A percentile compares a stretch with the other conserved stretches of the same genome.
Conservation (phyloP, 2,797 vertebrate genomes). For the Parauchenoglanis punctatus region DNA sequence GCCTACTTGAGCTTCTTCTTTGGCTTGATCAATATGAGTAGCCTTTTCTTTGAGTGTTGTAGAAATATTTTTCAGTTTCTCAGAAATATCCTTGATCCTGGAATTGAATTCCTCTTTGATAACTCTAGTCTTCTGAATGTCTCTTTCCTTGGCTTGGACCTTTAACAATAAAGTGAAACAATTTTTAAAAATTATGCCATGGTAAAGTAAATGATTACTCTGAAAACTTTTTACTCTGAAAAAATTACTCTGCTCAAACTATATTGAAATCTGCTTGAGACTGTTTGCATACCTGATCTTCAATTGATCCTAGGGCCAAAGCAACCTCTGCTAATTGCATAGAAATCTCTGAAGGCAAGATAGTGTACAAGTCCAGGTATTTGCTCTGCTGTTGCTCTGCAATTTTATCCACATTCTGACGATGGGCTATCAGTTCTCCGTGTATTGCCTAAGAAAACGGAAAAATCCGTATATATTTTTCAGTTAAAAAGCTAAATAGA, state of each 20-base stretch:
- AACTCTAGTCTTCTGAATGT: slow-evolving; percentile 86
- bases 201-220: neutral
- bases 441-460: slow-evolving; percentile 71
- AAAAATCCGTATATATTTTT: slow-evolving; percentile 62
- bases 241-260: neutral
- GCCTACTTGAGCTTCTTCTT: slow-evolving; percentile 87
- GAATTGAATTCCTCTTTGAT: slow-evolving; percentile 86
- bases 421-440: slow-evolving; percentile 74
- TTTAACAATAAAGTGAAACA: slow-evolving; percentile 60
- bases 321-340: slow-evolving; percentile 92
- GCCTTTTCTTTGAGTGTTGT: slow-evolving; percentile 87
- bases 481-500: neutral
- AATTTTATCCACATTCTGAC: slow-evolving; percentile 88
- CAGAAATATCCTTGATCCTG: slow-evolving; percentile 84
- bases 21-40: slow-evolving; percentile 84
- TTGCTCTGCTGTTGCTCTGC: slow-evolving; percentile 92
- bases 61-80: slow-evolving; percentile 83
- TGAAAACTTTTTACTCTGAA: too few relatives aligned
- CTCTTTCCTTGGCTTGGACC: slow-evolving; percentile 90
- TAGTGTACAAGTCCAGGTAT: slow-evolving; percentile 87
- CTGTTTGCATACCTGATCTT: slow-evolving; percentile 85
- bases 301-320: slow-evolving; percentile 85
- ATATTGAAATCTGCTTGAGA: neutral
- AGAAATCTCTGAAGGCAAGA: slow-evolving; percentile 92
- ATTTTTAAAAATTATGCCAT: neutral